Evolutionary conservation across 2,113 vertebrate species (phyloP), one percentile per base, ranked within the genome.

Genomic region (Rhombomys opimus): DNA sequence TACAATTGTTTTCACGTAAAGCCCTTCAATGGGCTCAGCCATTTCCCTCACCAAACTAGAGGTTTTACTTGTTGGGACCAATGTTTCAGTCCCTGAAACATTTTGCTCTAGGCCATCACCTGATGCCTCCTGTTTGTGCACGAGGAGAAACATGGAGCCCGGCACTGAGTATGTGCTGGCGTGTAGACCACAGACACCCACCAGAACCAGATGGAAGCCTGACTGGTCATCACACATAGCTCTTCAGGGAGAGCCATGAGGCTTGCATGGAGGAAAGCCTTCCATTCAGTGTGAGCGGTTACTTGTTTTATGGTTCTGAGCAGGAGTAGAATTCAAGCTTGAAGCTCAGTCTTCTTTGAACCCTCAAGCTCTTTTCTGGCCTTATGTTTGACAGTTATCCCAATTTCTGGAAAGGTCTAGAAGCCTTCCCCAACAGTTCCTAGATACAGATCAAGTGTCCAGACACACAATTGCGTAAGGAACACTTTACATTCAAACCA

Each of bases 1-100:
- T 70, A 97, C 0, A 77, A 72, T 1, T 1, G 97, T 96, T 88
- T 86, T 97, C 17, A 98, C 4, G 65, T 87, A 41, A 5, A 97
- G 90, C 68, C 96, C 95, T 25, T 90, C 84, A 30, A 52, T 78
- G 32, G 38, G 12, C 35, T 95, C 95, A 14, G 41, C 32, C 15
- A 52, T 59, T 93, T 96, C 90, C 20, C 11, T 41, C 77, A 50
- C 17, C 22, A 52, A 41, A 22, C 27, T 22, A 23, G 54, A 35
- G 7, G 61, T 41, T 92, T 96, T 87, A 25, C 22, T 59, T 78
- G 32, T 80, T 70, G 81, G n/a, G 52, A 38, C 30, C 25, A 41
- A 30, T 14, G 50, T 46, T 89, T 95, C 90, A 41, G 12, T 59
- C 77, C 52, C 67, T 41, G 41, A 22, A 14, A 4, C 32, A 82